Base-by-base conservation (phyloP, 2,113 vertebrate species). In the Alligator sinensis region DNA sequence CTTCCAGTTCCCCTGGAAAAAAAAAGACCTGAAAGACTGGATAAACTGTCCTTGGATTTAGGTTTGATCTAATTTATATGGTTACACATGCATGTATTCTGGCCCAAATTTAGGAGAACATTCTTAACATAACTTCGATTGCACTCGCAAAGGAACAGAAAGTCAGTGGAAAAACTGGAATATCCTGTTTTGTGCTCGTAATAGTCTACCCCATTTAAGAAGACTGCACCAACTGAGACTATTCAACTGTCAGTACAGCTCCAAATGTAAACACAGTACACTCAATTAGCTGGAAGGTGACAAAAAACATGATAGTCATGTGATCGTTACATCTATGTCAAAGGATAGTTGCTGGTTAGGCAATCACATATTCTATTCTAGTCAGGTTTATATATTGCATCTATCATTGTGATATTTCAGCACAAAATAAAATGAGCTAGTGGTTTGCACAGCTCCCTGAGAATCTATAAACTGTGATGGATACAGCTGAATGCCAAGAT, bases 1-100 rank as follows among this genome's bases (percentile, higher is more conserved):
- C 6, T 94, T 68, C 88, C n/a, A 84, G 59, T 96, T 61, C 77
- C 80, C 93, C 87, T 30, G 30, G 96, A 77, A 64, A 47, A 38
- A 70, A 70, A 38, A 90, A 0, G 0, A 72, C 84, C 89, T 92
- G 96, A 86, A 94, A 95, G 72, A 72, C 30, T 68, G 92, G 82
- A 70, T 64, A 81, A 70, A 81, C 21, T 74, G 84, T 77, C 88
- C 93, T 92, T 82, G 88, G 88, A 84, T 95, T 95, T 94, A 91
- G 80, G 89, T 82, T 59, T 89, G 91, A 95, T 75, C 82, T 96
- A 82, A 61, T 95, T 95, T 87, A 80, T 92, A 64, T 95, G 93
- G 86, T 1, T 3, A 95, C 80, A 79, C 55, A 15, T 0, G 87
- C 38, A 81, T 92, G 84, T 28, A 86, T 72, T 13, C 90, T 84